These are phyloP conservation scores for Sylvia atricapilla DNA, from an alignment of 2,113 vertebrate species.

Conservation along the genomic window DNA sequence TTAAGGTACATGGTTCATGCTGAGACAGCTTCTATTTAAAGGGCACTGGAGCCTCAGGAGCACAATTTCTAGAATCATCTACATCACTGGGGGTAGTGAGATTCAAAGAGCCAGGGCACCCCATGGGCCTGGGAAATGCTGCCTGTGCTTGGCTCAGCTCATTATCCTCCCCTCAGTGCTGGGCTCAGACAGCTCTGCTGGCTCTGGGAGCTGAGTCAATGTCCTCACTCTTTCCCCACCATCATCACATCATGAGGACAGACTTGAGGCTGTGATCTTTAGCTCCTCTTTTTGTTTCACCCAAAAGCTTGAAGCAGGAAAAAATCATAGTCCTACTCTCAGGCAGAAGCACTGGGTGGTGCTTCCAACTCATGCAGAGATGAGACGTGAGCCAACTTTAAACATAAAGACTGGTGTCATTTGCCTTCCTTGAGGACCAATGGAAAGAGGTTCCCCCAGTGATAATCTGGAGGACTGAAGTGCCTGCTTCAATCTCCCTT, in stretches of 20 bases:
- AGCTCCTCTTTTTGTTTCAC: background rate
- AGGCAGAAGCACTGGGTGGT: background rate
- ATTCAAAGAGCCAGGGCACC: background rate
- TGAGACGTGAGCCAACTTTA: background rate
- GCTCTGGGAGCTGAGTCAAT: background rate
- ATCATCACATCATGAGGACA: background rate
- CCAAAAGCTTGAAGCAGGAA: background rate
- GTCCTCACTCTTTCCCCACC: background rate
- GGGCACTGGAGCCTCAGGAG: background rate
- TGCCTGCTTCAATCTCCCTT: background rate
- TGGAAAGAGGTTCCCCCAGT: background rate
- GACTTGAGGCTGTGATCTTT: background rate
- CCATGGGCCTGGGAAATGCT: background rate
- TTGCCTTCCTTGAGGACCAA: background rate
- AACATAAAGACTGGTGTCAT: background rate
- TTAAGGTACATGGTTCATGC: rapidly evolving
- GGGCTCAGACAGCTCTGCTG: background rate
- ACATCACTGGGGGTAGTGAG: background rate
- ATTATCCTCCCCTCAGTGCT: background rate
- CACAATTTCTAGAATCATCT: background rate
- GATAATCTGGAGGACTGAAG: background rate
- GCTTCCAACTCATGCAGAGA: background rate
- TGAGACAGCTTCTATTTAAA: background rate
- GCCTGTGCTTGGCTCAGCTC: background rate
- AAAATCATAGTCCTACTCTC: background rate